Percentiles rank a stretch among this genome's conserved stretches.
Conservation (phyloP, 2,797 vertebrate species). For the Falco berigora region DNA sequence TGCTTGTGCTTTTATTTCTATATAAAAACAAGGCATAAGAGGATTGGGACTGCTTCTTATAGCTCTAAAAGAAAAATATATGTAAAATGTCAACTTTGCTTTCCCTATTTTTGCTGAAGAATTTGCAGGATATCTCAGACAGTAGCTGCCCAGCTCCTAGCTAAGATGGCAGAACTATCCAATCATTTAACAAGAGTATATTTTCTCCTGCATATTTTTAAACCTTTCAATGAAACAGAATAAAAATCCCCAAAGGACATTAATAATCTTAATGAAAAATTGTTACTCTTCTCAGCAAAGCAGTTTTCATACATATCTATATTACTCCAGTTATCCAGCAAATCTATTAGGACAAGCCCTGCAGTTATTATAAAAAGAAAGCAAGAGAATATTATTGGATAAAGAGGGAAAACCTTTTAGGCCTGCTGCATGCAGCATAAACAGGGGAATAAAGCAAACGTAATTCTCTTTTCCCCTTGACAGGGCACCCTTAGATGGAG, state of each 20-base stretch:
- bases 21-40: background rate
- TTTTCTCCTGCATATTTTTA: background rate
- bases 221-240: background rate
- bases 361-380: background rate
- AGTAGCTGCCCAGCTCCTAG: background rate
- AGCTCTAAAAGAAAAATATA: background rate
- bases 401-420: background rate
- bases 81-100: background rate
- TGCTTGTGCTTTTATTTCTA: background rate
- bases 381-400: background rate
- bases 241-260: background rate
- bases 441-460: slow-evolving; percentile 9
- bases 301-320: background rate
- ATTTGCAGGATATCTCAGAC: background rate
- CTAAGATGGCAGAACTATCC: background rate
- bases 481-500: slow-evolving; percentile 17
- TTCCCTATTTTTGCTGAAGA: background rate
- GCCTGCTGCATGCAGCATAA: background rate
- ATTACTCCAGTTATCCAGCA: background rate
- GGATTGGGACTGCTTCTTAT: background rate
- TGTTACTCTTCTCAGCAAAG: background rate
- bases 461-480: slow-evolving; percentile 18
- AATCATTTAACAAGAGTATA: background rate
- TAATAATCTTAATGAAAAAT: background rate
- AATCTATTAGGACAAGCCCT: background rate